Percentiles rank a stretch among this genome's conserved stretches.
Conservation (phyloP, 2,113 vertebrate genomes). For the Coreoperca whiteheadi region DNA sequence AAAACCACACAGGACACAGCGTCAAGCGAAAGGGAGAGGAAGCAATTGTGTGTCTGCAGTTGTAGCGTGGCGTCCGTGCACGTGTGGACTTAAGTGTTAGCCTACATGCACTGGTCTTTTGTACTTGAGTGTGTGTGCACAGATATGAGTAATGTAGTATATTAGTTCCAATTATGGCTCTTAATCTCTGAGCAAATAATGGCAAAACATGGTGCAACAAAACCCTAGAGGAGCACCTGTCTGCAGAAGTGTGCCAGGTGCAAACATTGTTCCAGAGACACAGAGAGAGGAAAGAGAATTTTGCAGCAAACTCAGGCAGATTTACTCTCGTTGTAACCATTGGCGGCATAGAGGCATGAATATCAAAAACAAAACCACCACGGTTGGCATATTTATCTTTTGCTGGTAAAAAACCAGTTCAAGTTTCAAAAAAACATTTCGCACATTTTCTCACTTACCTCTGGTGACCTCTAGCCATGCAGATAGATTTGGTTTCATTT, state of each 20-base stretch:
- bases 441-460: background rate
- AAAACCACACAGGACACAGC: conserved; percentile 76
- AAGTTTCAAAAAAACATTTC: background rate
- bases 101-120: conserved; percentile 64
- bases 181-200: conserved; percentile 85
- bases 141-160: conserved; percentile 78
- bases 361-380: background rate
- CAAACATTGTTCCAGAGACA: conserved; percentile 75
- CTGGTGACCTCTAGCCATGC: background rate
- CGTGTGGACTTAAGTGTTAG: conserved; percentile 54
- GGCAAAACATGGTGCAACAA: conserved; percentile 75
- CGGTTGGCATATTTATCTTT: background rate
- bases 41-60: conserved; percentile 52
- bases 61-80: conserved; percentile 5
- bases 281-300: conserved; percentile 48
- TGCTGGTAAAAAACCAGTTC: background rate
- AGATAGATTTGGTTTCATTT: background rate
- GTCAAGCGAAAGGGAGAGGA: conserved; percentile 53
- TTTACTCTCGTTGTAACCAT: conserved; percentile 45
- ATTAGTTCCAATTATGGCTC: conserved; percentile 77
- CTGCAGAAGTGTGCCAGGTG: conserved; percentile 82
- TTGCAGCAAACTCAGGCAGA: conserved; percentile 52
- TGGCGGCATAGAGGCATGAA: conserved; percentile 13
- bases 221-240: conserved; percentile 82
- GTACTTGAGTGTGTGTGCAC: conserved; percentile 64